These are phyloP conservation scores for Pituophis catenifer DNA, from an alignment of 2,113 vertebrate genomes.

Conservation along the genomic window DNA sequence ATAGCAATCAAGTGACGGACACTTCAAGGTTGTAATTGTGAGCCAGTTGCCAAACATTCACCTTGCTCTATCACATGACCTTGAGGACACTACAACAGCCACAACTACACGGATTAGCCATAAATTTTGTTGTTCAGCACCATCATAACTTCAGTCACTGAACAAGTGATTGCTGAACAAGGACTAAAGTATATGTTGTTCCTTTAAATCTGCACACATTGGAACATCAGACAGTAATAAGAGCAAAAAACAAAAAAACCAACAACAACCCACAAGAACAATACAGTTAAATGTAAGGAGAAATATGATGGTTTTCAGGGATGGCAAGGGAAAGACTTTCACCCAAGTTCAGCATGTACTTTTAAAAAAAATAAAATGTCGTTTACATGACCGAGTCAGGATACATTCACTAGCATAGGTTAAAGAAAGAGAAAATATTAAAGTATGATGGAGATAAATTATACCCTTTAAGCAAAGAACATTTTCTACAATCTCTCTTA, in stretches of 20 bases:
- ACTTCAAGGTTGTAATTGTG: not conserved
- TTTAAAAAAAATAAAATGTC: not conserved
- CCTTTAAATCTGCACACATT: not conserved
- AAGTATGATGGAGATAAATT: not conserved
- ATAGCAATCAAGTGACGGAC: not conserved
- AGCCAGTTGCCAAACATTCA: not conserved
- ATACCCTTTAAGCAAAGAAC: not conserved
- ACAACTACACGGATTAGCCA: not conserved
- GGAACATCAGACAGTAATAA: not conserved
- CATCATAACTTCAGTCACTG: not conserved
- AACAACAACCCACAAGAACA: not conserved
- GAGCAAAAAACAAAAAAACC: not conserved
- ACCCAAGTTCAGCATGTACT: not conserved
- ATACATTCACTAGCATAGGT: not conserved
- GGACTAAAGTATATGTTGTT: not conserved
- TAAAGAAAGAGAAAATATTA: not conserved
- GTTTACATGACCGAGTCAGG: not conserved
- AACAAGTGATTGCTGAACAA: not conserved
- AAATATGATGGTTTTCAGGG: not conserved
- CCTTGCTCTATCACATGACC: not conserved
- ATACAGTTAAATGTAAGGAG: not conserved
- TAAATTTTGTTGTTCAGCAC: not conserved
- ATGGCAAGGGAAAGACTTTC: not conserved
- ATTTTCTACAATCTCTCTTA: not conserved
- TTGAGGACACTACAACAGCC: not conserved